Base-by-base conservation (phyloP, 2,113 vertebrate species). In the Copsychus sechellarum region DNA sequence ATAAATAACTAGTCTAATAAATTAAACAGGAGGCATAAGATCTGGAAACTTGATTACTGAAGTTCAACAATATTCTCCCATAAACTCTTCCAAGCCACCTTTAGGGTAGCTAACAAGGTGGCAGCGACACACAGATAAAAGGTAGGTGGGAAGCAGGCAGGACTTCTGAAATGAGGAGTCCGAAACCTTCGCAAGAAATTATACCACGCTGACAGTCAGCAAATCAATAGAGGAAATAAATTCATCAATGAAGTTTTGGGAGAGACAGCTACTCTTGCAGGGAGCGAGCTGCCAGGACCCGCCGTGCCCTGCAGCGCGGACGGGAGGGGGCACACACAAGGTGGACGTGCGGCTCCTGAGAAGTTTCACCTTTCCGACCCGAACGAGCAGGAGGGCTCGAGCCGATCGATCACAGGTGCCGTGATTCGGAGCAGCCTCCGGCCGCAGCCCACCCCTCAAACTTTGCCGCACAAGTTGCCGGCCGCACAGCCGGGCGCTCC, bases 1-100 rank as follows among this genome's bases (percentile, higher is more conserved):
- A 98, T 98, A 98, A 98, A 98, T 98, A 98, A 98, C 98, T 97
- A 98, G 98, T 98, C 98, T 98, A 98, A 98, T 98, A 98, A 98
- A 98, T 98, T 98, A 98, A 98, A 98, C 98, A 98, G 97, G 93
- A 98, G 98, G 98, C 98, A 98, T 97, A 97, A 98, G 98, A 98
- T 98, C 97, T 98, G 98, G 98, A 98, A 98, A 98, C 98, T 98
- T 98, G 98, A 98, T 98, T 98, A 98, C 98, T 86, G 94, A 97
- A 97, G 96, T 98, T 98, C 97, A 97, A 97, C 97, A 98, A 98
- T 98, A 98, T 98, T 98, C 97, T 89, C 78, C 97, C 96, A 98
- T 96, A 97, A 98, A 97, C 97, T 97, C 97, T 96, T 94, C 86
- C 80, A 84, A 96, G 76, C 81, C 95, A 95, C 96, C 96, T 95